Evolutionary conservation across 2,113 vertebrate genomes (phyloP).

Genomic region (Psammodynastes pulverulentus): DNA sequence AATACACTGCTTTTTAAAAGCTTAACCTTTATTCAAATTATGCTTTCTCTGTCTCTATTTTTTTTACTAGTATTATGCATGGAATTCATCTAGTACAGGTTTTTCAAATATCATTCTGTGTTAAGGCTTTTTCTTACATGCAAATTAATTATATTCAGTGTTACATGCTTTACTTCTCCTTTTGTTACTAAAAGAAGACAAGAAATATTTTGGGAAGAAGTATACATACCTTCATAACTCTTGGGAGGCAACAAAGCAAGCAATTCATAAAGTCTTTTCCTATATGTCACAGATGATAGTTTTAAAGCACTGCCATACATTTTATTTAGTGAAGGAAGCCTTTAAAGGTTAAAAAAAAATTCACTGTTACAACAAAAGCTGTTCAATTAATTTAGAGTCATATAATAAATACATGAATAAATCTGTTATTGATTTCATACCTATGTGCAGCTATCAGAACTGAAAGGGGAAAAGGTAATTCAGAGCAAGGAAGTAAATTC

Average conservation of each 20-base stretch:
- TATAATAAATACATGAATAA: not conserved
- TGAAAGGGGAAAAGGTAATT: not conserved
- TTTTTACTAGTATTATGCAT: not conserved
- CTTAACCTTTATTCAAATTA: not conserved
- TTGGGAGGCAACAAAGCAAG: constrained; percentile 83
- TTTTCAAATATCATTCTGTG: not conserved
- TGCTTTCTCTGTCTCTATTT: not conserved
- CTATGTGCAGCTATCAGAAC: not conserved
- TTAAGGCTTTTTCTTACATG: not conserved
- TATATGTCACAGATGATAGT: constrained; percentile 74
- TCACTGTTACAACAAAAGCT: not conserved
- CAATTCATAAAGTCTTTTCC: constrained; percentile 86
- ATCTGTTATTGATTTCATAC: not conserved
- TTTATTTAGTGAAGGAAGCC: constrained; percentile 81
- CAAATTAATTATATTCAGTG: not conserved
- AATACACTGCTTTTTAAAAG: not conserved
- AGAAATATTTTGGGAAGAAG: constrained; percentile 2
- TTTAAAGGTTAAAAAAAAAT: constrained; percentile 59
- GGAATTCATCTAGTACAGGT: not conserved
- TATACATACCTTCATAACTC: constrained; percentile 82
- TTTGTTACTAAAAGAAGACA: not conserved
- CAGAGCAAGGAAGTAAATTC: not conserved
- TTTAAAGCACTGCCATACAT: constrained; percentile 80
- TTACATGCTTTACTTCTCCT: not conserved
- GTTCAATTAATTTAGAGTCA: not conserved